A percentile compares a stretch with the other conserved stretches of the same genome.
phyloP scores from a whole-genome alignment of 2,797 vertebrate genomes.

The Sebastes vulpes region DNA sequence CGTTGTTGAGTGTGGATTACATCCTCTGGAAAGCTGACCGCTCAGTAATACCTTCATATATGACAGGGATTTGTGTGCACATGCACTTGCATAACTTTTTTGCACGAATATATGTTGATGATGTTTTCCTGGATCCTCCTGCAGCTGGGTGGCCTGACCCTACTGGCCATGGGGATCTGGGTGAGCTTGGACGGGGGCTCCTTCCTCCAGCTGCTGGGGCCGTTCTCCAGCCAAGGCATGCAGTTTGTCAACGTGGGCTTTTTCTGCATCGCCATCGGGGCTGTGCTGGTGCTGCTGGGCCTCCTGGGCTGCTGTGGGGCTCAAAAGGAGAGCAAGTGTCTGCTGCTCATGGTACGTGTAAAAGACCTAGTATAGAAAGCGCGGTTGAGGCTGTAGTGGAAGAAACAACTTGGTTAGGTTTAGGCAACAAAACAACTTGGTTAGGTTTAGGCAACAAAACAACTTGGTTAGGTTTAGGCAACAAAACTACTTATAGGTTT shows the following conservation, averaged over 20 bases:
- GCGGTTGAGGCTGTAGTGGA: not conserved
- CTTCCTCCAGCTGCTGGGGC: constrained; percentile 85
- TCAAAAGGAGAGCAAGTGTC: constrained; percentile 91
- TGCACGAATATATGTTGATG: not conserved
- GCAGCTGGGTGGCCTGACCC: constrained; percentile 85
- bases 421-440: no score
- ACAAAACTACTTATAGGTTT: no score
- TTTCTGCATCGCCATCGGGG: constrained; percentile 89
- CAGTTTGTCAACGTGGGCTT: constrained; percentile 89
- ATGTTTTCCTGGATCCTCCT: not conserved
- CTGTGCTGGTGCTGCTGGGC: constrained; percentile 86
- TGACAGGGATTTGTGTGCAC: not conserved
- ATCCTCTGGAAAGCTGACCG: not conserved
- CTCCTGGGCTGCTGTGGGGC: constrained; percentile 90
- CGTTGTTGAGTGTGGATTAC: not conserved
- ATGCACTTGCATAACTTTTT: not conserved
- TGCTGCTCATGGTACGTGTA: constrained; percentile 88
- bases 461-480: no score
- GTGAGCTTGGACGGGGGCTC: constrained; percentile 83
- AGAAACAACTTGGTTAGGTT: not conserved
- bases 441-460: no score
- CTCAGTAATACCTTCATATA: not conserved
- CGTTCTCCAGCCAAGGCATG: constrained; percentile 71
- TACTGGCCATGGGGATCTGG: constrained; percentile 92
- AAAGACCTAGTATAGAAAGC: not conserved